Base-by-base conservation (phyloP, 2,797 vertebrate species). In the Antennarius maculatus region DNA sequence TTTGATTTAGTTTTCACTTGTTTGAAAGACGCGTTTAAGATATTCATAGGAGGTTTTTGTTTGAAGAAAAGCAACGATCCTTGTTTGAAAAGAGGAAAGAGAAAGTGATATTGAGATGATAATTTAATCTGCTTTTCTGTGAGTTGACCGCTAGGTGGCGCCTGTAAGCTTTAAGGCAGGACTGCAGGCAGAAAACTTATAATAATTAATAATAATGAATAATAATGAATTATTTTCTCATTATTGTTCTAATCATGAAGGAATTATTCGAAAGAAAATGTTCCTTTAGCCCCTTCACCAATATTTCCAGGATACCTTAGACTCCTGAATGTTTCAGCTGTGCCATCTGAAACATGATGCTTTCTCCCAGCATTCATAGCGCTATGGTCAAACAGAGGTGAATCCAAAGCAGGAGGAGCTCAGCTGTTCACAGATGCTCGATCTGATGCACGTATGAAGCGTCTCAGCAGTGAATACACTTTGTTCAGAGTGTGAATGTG, bases 401-500 rank as follows among this genome's bases (percentile, higher is more conserved):
- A n/a, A n/a, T n/a, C 12, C 39, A 2, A 9, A 41, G 3, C 39
- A 41, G 39, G 7, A 4, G 31, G 31, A 31, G 31, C 31, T n/a
- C n/a, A n/a, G 31, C 39, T 41, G 8, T 58, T 88, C 42, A n/a
- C n/a, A n/a, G n/a, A n/a, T n/a, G n/a, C n/a, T n/a, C 59, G 57
- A 60, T 88, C 91, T 93, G 91, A 92, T 92, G 88, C 94, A 94
- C 92, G 94, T 91, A 91, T 92, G 93, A 92, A 93, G 93, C 90
- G 93, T 94, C 92, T 92, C 93, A 87, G 94, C 92, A 15, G 92
- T 93, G 90, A 94, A 92, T 93, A 91, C 63, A 41, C 18, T 95
- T 93, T 94, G 93, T 94, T 93, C 93, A 92, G 92, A 93, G 95
- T 93, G 93, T 94, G 94, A 94, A 93, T 94, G 93, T 94, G 95